Conservation (phyloP, 1,140 invertebrate species). For the Drosophila kanapiae region DNA sequence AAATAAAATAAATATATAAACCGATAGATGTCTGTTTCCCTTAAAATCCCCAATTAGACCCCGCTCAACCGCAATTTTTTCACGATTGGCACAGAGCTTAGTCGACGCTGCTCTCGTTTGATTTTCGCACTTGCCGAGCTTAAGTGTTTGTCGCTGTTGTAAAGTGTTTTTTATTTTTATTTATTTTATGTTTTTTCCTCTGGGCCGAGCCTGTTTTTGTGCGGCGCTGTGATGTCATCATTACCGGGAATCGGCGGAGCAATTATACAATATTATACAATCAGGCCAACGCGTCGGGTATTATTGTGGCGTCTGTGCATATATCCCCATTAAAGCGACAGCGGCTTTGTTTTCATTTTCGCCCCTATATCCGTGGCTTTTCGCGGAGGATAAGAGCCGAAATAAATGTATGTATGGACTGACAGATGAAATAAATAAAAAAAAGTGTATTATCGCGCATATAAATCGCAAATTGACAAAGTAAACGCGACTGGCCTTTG, state of each 20-base stretch:
- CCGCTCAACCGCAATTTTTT: conserved; percentile 2
- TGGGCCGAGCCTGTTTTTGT: conserved; percentile 22
- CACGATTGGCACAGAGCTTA: background rate
- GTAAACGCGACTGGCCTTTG: conserved; percentile 34
- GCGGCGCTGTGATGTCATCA: conserved; percentile 56
- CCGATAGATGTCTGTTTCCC: background rate
- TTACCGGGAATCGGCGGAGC: conserved; percentile 46
- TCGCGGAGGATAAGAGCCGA: conserved; percentile 28
- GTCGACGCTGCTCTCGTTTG: conserved; percentile 29
- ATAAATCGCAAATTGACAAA: conserved; percentile 53
- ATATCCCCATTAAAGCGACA: conserved; percentile 36
- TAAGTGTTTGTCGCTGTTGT: conserved; percentile 41
- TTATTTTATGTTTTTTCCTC: conserved; percentile 4
- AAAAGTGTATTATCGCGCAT: conserved; percentile 39
- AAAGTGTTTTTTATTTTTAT: conserved; percentile 19
- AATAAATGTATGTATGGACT: background rate
- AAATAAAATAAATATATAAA: background rate
- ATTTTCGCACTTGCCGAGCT: conserved; percentile 22
- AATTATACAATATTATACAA: conserved; percentile 67
- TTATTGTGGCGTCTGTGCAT: conserved; percentile 10
- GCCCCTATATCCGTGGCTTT: background rate
- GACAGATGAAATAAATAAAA: conserved; percentile 5
- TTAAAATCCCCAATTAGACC: background rate
- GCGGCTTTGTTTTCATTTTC: conserved; percentile 18
- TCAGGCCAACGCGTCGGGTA: conserved; percentile 30